Evolutionary conservation across 1,140 invertebrate species (phyloP).

Genomic region (Macrotrachela quadricornifera): DNA sequence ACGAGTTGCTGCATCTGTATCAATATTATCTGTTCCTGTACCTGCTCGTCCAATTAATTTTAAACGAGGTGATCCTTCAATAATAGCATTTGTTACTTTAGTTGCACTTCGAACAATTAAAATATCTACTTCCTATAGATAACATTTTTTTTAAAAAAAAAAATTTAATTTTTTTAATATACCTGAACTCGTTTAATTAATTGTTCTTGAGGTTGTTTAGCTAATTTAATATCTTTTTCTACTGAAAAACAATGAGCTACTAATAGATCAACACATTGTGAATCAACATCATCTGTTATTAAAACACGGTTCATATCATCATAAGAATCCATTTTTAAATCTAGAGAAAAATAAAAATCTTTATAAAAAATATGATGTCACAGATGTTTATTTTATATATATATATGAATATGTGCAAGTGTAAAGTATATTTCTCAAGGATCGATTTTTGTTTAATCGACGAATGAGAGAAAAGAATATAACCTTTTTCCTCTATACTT

Average conservation of each 20-base stretch:
- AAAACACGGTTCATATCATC: conserved; percentile 42
- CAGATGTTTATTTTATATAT: no score
- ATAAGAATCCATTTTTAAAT: no score
- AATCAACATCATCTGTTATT: conserved; percentile 73
- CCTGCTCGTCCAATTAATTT: conserved; percentile 73
- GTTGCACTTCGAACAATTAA: conserved; percentile 83
- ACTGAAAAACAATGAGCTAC: conserved; percentile 52
- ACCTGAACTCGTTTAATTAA: conserved; percentile 51
- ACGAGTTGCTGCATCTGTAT: conserved; percentile 57
- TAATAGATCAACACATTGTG: conserved; percentile 56
- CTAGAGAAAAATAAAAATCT: no score
- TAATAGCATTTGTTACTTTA: conserved; percentile 62
- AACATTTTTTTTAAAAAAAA: not conserved
- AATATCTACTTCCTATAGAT: conserved; percentile 56
- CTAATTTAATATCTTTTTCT: conserved; percentile 54
- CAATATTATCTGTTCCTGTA: conserved; percentile 91
- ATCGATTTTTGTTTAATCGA: no score
- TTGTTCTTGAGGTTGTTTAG: conserved; percentile 54
- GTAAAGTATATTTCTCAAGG: no score
- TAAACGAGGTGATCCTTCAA: conserved; percentile 36
- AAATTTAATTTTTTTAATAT: not conserved
- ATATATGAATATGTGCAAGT: no score
- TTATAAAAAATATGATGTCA: no score
- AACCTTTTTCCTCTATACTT: no score
- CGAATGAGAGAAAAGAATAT: no score